Evolutionary conservation across 1,140 invertebrate species (phyloP).

Genomic region (Heliothis virescens): DNA sequence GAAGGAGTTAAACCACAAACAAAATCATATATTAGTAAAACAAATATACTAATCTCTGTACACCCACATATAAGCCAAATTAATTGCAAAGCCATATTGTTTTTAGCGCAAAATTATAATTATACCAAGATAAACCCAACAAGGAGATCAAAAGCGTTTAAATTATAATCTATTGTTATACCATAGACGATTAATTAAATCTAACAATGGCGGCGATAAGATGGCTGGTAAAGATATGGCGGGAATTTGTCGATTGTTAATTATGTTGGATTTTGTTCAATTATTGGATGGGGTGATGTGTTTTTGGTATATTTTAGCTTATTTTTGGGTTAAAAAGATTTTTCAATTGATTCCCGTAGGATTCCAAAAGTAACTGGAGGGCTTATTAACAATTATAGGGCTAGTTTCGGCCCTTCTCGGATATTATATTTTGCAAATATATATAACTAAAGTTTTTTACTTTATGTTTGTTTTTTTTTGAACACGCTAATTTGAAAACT

Average conservation of each 20-base stretch:
- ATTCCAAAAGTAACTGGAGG: too few relatives aligned
- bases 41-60: neutral
- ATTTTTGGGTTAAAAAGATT: neutral
- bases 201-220: constrained; percentile 35
- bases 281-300: neutral
- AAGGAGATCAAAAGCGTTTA: constrained; percentile 39
- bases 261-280: constrained; percentile 4
- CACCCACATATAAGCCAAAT: neutral
- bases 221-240: constrained; percentile 17
- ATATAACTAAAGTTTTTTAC: too few relatives aligned
- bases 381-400: too few relatives aligned
- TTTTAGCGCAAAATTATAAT: constrained; percentile 3
- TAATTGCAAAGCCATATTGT: neutral
- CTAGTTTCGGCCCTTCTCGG: too few relatives aligned
- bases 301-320: neutral
- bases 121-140: neutral
- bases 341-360: neutral
- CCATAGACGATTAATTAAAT: constrained; percentile 42
- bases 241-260: neutral
- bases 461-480: too few relatives aligned
- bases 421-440: too few relatives aligned
- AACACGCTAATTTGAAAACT: too few relatives aligned
- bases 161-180: constrained; percentile 40
- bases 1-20: neutral
- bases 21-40: neutral